Conservation (phyloP, 2,888 invertebrate species). For the Sinentomon sp. region DNA sequence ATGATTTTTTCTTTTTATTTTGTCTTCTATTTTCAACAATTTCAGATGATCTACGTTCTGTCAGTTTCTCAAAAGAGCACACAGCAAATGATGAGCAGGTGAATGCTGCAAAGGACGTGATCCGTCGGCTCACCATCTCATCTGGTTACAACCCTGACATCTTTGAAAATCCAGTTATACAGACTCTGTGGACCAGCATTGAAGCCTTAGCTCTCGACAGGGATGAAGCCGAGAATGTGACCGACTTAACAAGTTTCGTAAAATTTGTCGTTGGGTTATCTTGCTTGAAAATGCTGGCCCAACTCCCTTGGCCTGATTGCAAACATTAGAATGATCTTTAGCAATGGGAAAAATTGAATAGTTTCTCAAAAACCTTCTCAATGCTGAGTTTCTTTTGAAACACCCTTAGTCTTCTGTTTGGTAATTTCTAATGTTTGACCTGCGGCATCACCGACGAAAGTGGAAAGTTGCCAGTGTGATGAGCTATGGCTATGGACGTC, state of each 20-base stretch:
- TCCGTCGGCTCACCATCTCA: slow-evolving; percentile 30
- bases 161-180: slow-evolving; percentile 37
- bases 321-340: no score
- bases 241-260: slow-evolving; percentile 28
- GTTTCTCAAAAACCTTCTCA: no score
- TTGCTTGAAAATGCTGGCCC: no score
- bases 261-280: background rate
- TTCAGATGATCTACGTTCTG: slow-evolving; percentile 15
- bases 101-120: slow-evolving; percentile 28
- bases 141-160: slow-evolving; percentile 31
- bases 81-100: slow-evolving; percentile 27
- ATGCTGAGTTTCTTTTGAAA: no score
- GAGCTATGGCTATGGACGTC: no score
- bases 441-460: no score
- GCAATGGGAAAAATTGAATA: no score
- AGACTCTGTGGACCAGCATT: slow-evolving; percentile 32
- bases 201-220: slow-evolving; percentile 36
- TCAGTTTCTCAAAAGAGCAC: slow-evolving; percentile 22
- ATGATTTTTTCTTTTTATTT: background rate
- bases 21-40: background rate
- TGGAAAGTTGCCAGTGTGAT: no score
- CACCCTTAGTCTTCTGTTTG: no score
- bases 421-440: no score
- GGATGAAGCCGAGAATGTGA: slow-evolving; percentile 26
- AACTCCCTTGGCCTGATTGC: no score